phyloP scores from a whole-genome alignment of 2,797 vertebrate species.

The Galago senegalensis region DNA sequence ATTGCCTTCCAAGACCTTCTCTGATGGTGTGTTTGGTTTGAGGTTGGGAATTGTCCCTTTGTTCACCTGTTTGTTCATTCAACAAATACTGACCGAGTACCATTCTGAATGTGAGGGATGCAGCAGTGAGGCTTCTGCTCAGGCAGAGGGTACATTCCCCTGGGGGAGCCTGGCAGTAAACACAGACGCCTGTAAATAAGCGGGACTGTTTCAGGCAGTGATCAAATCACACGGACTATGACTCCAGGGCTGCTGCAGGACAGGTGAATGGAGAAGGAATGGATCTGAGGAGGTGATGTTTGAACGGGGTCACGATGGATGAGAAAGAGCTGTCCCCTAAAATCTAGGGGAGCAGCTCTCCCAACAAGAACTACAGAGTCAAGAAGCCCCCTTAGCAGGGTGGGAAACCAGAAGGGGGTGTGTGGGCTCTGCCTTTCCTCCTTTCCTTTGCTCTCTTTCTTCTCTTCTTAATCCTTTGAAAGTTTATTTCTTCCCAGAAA shows the following conservation, averaged over 20 bases:
- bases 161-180: rapidly evolving
- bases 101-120: background rate
- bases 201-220: background rate
- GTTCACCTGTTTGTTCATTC: background rate
- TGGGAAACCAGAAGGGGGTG: too few species aligned
- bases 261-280: background rate
- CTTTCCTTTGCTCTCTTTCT: background rate
- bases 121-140: background rate
- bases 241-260: background rate
- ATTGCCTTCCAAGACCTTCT: background rate
- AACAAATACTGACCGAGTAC: background rate
- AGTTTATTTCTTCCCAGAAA: background rate
- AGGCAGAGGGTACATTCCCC: background rate
- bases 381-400: background rate
- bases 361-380: background rate
- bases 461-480: background rate
- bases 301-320: background rate
- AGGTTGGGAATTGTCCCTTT: background rate
- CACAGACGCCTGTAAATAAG: rapidly evolving
- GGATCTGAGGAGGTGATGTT: background rate
- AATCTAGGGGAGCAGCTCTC: background rate
- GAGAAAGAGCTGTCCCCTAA: background rate
- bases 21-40: background rate
- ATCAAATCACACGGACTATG: background rate
- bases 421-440: background rate